Base-by-base conservation (phyloP, 2,888 invertebrate genomes). In the Escarpia spicata region DNA sequence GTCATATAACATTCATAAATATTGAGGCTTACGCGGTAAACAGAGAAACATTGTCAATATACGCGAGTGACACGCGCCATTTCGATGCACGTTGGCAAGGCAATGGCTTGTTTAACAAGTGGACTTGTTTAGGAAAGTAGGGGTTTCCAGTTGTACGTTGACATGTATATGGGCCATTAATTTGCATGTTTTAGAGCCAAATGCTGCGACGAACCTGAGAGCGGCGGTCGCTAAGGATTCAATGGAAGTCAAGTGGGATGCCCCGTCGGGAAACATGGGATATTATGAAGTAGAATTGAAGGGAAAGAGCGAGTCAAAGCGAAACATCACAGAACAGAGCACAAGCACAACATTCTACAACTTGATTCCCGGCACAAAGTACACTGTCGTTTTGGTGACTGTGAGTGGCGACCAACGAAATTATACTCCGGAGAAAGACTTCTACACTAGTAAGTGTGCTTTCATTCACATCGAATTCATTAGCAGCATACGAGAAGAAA, bases 141-240 rank as follows among this genome's bases (percentile, higher is more conserved):
- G n/a, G n/a, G n/a, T n/a, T n/a, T n/a, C n/a, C n/a, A n/a, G n/a
- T n/a, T n/a, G n/a, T n/a, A n/a, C n/a, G n/a, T n/a, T n/a, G n/a
- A n/a, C n/a, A n/a, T n/a, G n/a, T n/a, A n/a, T n/a, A n/a, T n/a
- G n/a, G n/a, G n/a, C n/a, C n/a, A n/a, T n/a, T n/a, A n/a, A n/a
- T n/a, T n/a, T n/a, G n/a, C n/a, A n/a, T n/a, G n/a, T 75, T 26
- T 75, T n/a, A 75, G 75, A 75, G 75, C 75, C 75, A 75, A 75
- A 75, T 26, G 15, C 26, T 75, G 19, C 75, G 26, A 75, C 26
- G 75, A 75, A 6, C 75, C 15, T 3, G 26, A 19, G 26, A 60
- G 60, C 60, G 19, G 2, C 19, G 19, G 60, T 26, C 26, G 19
- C 60, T 26, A 75, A 0, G 4, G 60, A 26, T 1, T 2, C 26